Evolutionary conservation across 2,888 invertebrate species (phyloP), one percentile per base, ranked within the genome.

Genomic region (Horisme vitalbata): DNA sequence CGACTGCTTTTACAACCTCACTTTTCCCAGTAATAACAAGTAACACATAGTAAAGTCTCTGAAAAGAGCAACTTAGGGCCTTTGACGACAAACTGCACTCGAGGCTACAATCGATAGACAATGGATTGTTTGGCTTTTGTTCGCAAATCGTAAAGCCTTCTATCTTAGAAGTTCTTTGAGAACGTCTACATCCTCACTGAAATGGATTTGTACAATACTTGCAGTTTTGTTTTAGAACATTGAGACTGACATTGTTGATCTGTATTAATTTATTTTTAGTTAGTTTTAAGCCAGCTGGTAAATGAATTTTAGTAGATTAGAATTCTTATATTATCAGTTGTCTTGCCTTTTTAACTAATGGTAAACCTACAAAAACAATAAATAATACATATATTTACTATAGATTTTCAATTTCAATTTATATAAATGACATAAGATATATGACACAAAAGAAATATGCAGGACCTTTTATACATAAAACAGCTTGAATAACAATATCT

Each of bases 31-130:
- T 48, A 54, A 53, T 65, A 63, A 61, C 61, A 53, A 39, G 61
- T 53, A 58, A 71, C 68, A 69, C 63, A 59, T 75, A 68, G 76
- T 75, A 74, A 70, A 55, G 61, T 52, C 52, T 45, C 51, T 62
- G 63, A 69, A 74, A 74, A 68, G 73, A 70, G 65, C 71, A 71
- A 71, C 68, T 75, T 76, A 72, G 68, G 67, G 73, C 68, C 78
- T 85, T 83, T 83, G 85, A 85, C 78, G 74, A 82, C 80, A 79
- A 82, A 83, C 79, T 81, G 75, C 84, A 78, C 81, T 81, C 68
- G 58, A 50, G 75, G 77, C 77, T 74, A 78, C 76, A 82, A 77
- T 80, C 84, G 75, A 83, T 84, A 82, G 78, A 84, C 83, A 84
- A 83, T 80, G 75, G 79, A 81, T 78, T 83, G 83, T 82, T 83